These are phyloP conservation scores for Stegodyphus dumicola DNA, from an alignment of 1,140 invertebrate genomes.

Conservation along the genomic window DNA sequence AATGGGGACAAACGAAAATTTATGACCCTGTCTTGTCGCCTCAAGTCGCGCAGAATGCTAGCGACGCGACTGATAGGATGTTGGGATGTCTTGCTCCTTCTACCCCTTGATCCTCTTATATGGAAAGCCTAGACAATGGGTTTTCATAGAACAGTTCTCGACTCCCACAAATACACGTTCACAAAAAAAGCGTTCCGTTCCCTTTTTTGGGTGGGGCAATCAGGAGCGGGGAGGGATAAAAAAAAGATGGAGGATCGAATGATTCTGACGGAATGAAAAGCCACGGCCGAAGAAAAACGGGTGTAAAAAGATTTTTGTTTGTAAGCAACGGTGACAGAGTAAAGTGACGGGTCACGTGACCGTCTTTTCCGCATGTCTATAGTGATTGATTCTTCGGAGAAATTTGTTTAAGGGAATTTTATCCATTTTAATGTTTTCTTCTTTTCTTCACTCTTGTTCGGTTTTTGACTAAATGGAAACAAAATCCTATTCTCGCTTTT, in stretches of 20 bases:
- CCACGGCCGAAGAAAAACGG: conserved; percentile 22
- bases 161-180: neutral
- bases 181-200: neutral
- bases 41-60: conserved; percentile 27
- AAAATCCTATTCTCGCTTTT: neutral
- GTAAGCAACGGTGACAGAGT: conserved; percentile 20
- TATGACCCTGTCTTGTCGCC: conserved; percentile 54
- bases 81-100: neutral
- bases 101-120: conserved; percentile 31
- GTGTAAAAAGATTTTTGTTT: neutral
- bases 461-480: neutral
- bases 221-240: neutral
- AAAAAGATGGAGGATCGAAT: conserved; percentile 39
- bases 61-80: conserved; percentile 46
- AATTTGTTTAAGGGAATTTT: conserved; percentile 44
- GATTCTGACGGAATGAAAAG: conserved; percentile 50
- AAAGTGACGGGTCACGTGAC: neutral
- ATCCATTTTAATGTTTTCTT: neutral
- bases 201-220: neutral
- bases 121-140: conserved; percentile 10
- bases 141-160: neutral
- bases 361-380: conserved; percentile 45
- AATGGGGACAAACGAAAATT: conserved; percentile 58
- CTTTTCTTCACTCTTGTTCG: neutral
- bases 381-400: conserved; percentile 44